A percentile compares a stretch with the other conserved stretches of the same genome.
Evolutionary conservation across 2,113 vertebrate species (phyloP).

Genomic region (Tragelaphus buxtoni): DNA sequence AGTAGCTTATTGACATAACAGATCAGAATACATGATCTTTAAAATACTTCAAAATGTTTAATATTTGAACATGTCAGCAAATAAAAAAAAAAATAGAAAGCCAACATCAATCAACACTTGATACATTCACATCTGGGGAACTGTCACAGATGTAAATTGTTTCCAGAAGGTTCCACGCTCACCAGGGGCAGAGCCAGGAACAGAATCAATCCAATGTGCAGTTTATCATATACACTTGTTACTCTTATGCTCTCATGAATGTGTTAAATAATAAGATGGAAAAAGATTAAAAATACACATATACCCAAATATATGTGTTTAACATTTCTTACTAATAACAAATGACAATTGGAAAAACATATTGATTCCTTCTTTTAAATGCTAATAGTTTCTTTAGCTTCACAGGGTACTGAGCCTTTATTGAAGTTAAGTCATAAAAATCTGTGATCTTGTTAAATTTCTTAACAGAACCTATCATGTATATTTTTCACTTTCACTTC

Average conservation of each 20-base stretch:
- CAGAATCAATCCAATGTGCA: slow-evolving; percentile 42
- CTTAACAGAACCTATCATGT: neutral
- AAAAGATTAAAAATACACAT: slow-evolving; percentile 44
- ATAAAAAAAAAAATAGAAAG: slow-evolving; percentile 44
- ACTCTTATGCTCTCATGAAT: slow-evolving; percentile 30
- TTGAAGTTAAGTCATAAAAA: slow-evolving; percentile 25
- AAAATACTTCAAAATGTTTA: slow-evolving; percentile 60
- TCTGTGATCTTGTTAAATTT: slow-evolving; percentile 22
- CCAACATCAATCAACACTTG: slow-evolving; percentile 22
- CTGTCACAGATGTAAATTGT: slow-evolving; percentile 49
- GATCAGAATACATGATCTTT: slow-evolving; percentile 44
- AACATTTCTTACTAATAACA: slow-evolving; percentile 44
- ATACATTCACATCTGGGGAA: slow-evolving; percentile 46
- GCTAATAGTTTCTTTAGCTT: slow-evolving; percentile 36
- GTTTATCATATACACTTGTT: slow-evolving; percentile 27
- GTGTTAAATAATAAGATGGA: slow-evolving; percentile 50
- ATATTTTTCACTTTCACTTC: slow-evolving; percentile 7
- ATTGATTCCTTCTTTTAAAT: slow-evolving; percentile 32
- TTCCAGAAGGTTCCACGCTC: slow-evolving; percentile 55
- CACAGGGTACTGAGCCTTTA: neutral
- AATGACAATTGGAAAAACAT: slow-evolving; percentile 32
- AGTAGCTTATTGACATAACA: slow-evolving; percentile 29
- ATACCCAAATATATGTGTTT: slow-evolving; percentile 9
- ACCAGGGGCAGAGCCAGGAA: neutral
- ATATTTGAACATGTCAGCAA: slow-evolving; percentile 54